These are phyloP conservation scores for Megaceryle torquata DNA, from an alignment of 2,113 vertebrate genomes.

Conservation along the genomic window DNA sequence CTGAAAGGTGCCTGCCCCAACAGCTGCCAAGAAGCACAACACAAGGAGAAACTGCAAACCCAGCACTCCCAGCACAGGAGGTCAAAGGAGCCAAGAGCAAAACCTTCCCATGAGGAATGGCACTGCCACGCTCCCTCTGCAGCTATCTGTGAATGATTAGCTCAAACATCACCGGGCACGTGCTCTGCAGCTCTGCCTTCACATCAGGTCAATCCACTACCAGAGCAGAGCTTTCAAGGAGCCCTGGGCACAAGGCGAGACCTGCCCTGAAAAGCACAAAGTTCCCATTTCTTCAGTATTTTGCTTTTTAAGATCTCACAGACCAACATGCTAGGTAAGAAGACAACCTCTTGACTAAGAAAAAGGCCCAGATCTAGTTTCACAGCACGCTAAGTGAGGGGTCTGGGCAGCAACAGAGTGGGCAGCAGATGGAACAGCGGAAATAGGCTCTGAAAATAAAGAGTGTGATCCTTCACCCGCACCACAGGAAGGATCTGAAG, in stretches of 20 bases:
- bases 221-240: background rate
- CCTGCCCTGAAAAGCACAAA: background rate
- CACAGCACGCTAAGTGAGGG: background rate
- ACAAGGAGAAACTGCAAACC: background rate
- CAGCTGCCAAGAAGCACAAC: background rate
- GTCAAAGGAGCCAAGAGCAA: background rate
- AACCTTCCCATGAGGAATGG: background rate
- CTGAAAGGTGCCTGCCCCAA: background rate
- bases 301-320: background rate
- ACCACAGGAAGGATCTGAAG: background rate
- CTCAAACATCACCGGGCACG: background rate
- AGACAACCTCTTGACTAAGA: background rate
- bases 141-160: background rate
- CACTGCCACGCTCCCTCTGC: background rate
- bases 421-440: background rate
- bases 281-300: background rate
- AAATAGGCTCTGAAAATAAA: background rate
- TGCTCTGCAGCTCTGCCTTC: background rate
- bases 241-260: background rate
- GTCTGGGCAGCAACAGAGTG: background rate
- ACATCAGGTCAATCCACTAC: rapidly evolving
- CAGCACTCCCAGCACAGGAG: background rate
- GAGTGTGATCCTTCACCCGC: background rate
- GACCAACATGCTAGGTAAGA: background rate
- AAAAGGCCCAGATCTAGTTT: background rate